Conservation (phyloP, 2,888 invertebrate genomes). For the Iselma pallidipennis region DNA sequence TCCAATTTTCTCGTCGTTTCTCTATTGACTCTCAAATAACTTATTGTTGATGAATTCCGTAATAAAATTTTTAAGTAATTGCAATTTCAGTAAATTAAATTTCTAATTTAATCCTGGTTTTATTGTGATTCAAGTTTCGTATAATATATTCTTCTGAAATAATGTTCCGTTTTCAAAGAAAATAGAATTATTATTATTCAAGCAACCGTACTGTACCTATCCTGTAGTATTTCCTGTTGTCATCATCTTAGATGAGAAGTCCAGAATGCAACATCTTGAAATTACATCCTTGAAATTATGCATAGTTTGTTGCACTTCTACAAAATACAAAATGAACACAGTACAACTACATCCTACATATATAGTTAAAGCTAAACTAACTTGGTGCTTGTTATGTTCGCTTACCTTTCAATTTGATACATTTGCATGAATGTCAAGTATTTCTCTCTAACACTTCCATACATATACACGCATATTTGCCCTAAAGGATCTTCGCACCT, state of each 20-base stretch:
- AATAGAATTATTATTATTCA: neutral
- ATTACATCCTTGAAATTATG: neutral
- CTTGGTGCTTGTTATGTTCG: neutral
- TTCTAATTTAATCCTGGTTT: too few species aligned
- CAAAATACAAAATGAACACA: neutral
- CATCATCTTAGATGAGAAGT: neutral
- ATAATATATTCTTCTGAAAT: too few species aligned
- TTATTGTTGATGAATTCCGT: too few species aligned
- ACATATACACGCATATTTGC: neutral
- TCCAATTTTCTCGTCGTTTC: too few species aligned
- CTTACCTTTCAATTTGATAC: neutral
- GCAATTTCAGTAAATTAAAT: too few species aligned
- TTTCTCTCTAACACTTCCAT: neutral
- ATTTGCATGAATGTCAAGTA: neutral
- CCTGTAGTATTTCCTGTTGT: neutral
- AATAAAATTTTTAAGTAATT: too few species aligned
- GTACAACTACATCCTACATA: neutral
- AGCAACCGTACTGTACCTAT: neutral
- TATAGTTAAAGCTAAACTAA: neutral
- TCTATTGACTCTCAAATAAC: too few species aligned
- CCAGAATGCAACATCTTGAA: neutral
- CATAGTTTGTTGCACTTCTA: neutral
- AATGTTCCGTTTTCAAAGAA: neutral
- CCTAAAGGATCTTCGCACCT: neutral
- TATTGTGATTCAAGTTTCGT: too few species aligned